These are phyloP conservation scores for Tetanocera ferruginea DNA, from an alignment of 2,888 invertebrate genomes.

Conservation along the genomic window DNA sequence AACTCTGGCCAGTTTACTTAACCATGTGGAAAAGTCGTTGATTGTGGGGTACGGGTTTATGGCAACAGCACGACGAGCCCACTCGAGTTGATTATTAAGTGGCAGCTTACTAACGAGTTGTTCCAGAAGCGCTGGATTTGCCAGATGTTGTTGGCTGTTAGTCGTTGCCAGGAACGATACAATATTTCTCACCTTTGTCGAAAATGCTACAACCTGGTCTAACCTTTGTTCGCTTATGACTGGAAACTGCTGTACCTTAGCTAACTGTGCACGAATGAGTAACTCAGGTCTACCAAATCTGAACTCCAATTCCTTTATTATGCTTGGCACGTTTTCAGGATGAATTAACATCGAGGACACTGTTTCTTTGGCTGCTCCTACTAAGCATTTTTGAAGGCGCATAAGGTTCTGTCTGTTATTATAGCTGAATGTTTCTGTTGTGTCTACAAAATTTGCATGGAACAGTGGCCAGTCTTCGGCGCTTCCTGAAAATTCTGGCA, in stretches of 20 bases:
- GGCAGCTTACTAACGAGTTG: slow-evolving; percentile 37
- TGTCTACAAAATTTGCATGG: too few relatives aligned
- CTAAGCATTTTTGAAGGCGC: too few relatives aligned
- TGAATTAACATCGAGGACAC: too few relatives aligned
- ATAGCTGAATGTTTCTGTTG: too few relatives aligned
- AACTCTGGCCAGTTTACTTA: slow-evolving; percentile 23
- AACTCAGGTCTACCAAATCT: too few relatives aligned
- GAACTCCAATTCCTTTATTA: too few relatives aligned
- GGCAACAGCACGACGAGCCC: slow-evolving; percentile 23
- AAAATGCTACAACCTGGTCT: slow-evolving; percentile 29
- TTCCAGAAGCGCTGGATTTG: slow-evolving; percentile 35
- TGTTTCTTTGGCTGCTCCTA: background rate
- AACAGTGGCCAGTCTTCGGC: too few relatives aligned
- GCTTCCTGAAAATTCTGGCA: too few relatives aligned
- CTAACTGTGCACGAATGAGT: too few relatives aligned
- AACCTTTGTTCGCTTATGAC: background rate
- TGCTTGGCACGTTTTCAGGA: too few relatives aligned
- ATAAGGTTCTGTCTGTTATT: too few relatives aligned
- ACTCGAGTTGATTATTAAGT: slow-evolving; percentile 25
- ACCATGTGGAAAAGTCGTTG: slow-evolving; percentile 18
- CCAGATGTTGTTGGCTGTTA: slow-evolving; percentile 36
- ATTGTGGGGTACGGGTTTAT: slow-evolving; percentile 38
- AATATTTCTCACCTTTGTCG: slow-evolving; percentile 35
- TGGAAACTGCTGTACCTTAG: too few relatives aligned
- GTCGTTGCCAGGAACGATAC: slow-evolving; percentile 31